phyloP scores from a whole-genome alignment of 2,888 invertebrate species.

The Phania funesta region DNA sequence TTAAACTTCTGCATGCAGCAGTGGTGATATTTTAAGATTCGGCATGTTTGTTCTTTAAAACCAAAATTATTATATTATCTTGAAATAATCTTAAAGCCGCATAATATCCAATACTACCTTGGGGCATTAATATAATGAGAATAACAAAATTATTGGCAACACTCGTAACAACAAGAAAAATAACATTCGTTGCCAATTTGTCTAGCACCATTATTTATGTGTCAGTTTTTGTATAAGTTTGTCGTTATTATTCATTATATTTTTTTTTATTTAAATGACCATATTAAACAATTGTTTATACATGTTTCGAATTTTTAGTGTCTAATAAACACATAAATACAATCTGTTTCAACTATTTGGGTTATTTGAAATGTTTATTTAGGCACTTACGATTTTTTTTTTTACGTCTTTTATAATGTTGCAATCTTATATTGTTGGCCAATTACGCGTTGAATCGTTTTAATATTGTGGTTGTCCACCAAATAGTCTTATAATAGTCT shows the following conservation, averaged over 20 bases:
- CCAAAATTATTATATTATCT: neutral
- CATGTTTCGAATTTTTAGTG: neutral
- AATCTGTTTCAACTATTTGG: conserved; percentile 18
- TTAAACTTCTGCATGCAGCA: neutral
- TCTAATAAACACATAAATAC: neutral
- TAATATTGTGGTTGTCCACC: conserved; percentile 11
- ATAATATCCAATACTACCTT: neutral
- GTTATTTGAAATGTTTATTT: conserved; percentile 9
- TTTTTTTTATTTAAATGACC: conserved; percentile 9
- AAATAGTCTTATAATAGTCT: conserved; percentile 24
- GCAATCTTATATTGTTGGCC: conserved; percentile 11
- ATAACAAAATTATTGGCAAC: conserved; percentile 29
- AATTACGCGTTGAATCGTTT: conserved; percentile 27
- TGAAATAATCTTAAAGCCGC: neutral
- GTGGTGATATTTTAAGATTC: neutral
- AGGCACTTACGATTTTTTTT: neutral
- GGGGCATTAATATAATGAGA: neutral
- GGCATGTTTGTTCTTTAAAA: neutral
- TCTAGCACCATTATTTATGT: conserved; percentile 47
- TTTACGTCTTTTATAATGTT: conserved; percentile 12
- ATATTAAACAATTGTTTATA: conserved; percentile 31
- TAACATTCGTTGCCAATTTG: conserved; percentile 64
- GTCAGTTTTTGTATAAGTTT: neutral
- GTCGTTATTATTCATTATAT: neutral
- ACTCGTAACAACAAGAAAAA: neutral